Evolutionary conservation across 2,113 vertebrate species (phyloP).

Genomic region (Ochotona princeps): DNA sequence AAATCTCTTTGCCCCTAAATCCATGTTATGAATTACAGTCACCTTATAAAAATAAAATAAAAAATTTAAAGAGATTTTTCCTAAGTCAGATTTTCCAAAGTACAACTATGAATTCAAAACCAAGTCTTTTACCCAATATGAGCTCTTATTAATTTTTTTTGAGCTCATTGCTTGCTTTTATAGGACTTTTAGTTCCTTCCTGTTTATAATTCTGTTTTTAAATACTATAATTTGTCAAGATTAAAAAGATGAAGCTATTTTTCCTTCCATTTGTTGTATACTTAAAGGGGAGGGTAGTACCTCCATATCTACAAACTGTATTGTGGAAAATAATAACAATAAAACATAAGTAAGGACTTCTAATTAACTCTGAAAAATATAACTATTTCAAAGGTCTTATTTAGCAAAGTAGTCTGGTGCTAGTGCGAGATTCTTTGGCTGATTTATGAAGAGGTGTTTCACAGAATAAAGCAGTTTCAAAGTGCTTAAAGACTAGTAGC

Average conservation of each 20-base stretch:
- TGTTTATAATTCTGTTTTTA: background rate
- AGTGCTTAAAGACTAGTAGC: background rate
- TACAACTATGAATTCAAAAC: slow-evolving; percentile 41
- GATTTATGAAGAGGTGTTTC: background rate
- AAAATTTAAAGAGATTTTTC: too few species aligned
- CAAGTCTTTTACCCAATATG: background rate
- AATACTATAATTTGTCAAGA: background rate
- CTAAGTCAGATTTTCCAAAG: background rate
- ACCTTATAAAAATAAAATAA: too few species aligned
- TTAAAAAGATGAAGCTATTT: slow-evolving; percentile 32
- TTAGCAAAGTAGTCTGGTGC: background rate
- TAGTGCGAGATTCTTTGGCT: background rate
- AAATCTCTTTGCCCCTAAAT: too few species aligned
- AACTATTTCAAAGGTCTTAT: background rate
- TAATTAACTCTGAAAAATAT: background rate
- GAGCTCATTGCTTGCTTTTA: background rate
- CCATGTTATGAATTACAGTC: too few species aligned
- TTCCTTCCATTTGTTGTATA: background rate
- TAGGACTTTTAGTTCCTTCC: background rate
- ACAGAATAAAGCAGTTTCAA: background rate
- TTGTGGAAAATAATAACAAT: background rate
- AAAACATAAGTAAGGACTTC: background rate
- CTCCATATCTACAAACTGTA: too few species aligned
- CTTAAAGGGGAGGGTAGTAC: background rate
- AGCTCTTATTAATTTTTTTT: background rate